These are phyloP conservation scores for Scarus forsteni DNA, from an alignment of 2,797 vertebrate genomes.

Conservation along the genomic window DNA sequence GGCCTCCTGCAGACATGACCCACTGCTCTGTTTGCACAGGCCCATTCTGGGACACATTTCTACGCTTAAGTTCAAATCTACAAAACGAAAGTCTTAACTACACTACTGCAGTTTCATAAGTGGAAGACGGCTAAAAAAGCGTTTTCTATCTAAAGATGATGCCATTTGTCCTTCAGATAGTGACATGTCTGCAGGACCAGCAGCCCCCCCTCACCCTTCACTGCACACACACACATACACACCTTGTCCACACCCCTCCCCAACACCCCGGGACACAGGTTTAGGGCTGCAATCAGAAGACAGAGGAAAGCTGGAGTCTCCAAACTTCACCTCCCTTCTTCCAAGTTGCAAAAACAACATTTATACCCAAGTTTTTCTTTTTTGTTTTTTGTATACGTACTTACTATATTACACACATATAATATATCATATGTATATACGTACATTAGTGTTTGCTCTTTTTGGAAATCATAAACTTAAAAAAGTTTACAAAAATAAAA, in stretches of 20 bases:
- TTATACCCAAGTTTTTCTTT: constrained; percentile 28
- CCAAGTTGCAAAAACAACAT: constrained; percentile 53
- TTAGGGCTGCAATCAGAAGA: constrained; percentile 21
- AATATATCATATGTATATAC: constrained; percentile 79
- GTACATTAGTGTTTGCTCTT: constrained; percentile 76
- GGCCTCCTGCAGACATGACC: constrained; percentile 44
- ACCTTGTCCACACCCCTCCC: no score
- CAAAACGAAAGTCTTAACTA: constrained; percentile 37
- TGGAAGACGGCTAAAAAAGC: constrained; percentile 53
- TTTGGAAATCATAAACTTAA: constrained; percentile 85
- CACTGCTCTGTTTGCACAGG: constrained; percentile 11
- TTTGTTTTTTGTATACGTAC: constrained; percentile 51
- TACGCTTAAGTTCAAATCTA: constrained; percentile 21
- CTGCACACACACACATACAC: background rate
- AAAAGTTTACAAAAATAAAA: constrained; percentile 89
- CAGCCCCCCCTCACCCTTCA: background rate
- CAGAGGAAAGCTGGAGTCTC: constrained; percentile 13
- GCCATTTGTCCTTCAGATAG: constrained; percentile 15
- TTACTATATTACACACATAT: constrained; percentile 79
- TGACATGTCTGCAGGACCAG: constrained; percentile 53
- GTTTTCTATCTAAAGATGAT: constrained; percentile 16
- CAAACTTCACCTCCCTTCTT: constrained; percentile 39
- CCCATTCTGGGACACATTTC: constrained; percentile 2
- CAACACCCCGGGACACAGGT: constrained; percentile 1
- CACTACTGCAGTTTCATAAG: constrained; percentile 28